Conservation (phyloP, 1,140 invertebrate species). For the Odontomachus brunneus region DNA sequence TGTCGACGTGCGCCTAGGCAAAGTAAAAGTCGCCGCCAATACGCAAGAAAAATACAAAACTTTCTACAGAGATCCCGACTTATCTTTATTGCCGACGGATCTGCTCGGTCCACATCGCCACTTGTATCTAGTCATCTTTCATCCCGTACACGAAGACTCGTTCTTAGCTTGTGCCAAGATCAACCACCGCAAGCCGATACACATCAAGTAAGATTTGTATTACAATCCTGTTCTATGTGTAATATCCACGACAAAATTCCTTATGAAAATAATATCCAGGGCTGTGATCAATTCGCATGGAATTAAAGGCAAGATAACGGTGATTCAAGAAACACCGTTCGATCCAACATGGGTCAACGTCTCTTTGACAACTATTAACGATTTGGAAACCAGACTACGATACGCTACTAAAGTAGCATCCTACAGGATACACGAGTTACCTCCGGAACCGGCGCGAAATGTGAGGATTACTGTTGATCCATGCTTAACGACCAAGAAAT, state of each 20-base stretch:
- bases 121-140: conserved; percentile 94
- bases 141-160: conserved; percentile 91
- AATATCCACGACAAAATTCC: not conserved
- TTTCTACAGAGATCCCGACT: conserved; percentile 88
- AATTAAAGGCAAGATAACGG: conserved; percentile 91
- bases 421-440: conserved; percentile 90
- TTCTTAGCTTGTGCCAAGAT: conserved; percentile 95
- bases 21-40: conserved; percentile 89
- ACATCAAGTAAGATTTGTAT: conserved; percentile 88
- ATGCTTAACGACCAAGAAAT: conserved; percentile 88
- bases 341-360: conserved; percentile 93
- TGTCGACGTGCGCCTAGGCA: conserved; percentile 91
- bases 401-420: conserved; percentile 87
- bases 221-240: not conserved
- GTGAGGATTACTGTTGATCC: conserved; percentile 83
- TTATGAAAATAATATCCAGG: conserved; percentile 83
- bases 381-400: conserved; percentile 88
- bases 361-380: conserved; percentile 88
- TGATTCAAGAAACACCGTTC: conserved; percentile 93
- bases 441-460: conserved; percentile 86
- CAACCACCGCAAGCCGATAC: conserved; percentile 87
- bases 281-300: conserved; percentile 92
- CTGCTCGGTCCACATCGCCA: conserved; percentile 90
- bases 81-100: conserved; percentile 89
- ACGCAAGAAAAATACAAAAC: conserved; percentile 86